Conservation (phyloP, 2,888 invertebrate species). For the Torymus aiolomorphi region DNA sequence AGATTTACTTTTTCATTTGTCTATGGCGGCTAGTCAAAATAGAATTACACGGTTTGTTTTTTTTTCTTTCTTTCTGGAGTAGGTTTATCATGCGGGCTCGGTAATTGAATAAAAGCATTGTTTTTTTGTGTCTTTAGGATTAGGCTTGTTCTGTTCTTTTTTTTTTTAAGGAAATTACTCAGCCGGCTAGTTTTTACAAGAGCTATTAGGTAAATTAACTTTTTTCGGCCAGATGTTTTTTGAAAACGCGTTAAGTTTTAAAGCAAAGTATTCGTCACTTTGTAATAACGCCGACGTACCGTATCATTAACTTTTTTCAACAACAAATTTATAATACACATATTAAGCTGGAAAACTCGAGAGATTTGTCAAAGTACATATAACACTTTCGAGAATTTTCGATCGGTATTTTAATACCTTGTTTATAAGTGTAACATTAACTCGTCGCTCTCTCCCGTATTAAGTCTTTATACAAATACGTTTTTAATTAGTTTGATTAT, state of each 20-base stretch:
- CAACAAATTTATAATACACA: neutral
- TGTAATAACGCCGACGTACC: neutral
- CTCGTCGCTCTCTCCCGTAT: too few relatives aligned
- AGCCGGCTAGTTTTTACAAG: neutral
- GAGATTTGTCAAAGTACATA: too few relatives aligned
- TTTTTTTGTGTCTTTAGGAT: neutral
- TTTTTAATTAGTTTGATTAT: conserved; percentile 14
- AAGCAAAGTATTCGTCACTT: neutral
- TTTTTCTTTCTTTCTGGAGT: neutral
- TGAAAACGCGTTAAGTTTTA: conserved; percentile 7
- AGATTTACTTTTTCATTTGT: conserved; percentile 13
- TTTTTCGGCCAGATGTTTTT: conserved; percentile 4
- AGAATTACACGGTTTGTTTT: conserved; percentile 32
- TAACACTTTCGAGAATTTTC: too few relatives aligned
- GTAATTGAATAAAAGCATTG: conserved; percentile 28
- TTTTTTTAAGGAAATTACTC: conserved; percentile 14
- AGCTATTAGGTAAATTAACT: conserved; percentile 3
- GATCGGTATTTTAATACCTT: too few relatives aligned
- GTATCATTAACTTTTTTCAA: neutral
- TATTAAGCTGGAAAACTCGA: neutral
- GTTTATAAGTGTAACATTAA: too few relatives aligned
- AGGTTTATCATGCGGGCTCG: neutral
- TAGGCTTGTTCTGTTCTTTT: neutral
- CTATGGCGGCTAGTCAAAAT: conserved; percentile 10
- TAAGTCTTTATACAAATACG: too few relatives aligned